phyloP scores from a whole-genome alignment of 2,888 invertebrate species.

The Hipparchia semele region DNA sequence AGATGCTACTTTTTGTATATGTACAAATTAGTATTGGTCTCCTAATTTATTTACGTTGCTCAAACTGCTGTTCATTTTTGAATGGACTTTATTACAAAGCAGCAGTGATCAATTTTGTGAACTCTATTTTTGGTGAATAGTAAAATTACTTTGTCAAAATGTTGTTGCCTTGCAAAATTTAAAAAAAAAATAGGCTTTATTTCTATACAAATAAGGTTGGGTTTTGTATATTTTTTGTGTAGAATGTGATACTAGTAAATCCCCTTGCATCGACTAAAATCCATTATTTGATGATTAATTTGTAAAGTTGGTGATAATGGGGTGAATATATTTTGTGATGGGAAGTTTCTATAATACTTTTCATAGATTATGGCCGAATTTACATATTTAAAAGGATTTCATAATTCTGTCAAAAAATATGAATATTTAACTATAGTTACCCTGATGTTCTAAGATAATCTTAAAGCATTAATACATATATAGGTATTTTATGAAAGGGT shows the following conservation, averaged over 20 bases:
- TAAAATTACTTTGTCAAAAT: background rate
- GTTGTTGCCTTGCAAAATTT: background rate
- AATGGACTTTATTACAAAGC: background rate
- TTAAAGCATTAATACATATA: too few relatives aligned
- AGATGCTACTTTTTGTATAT: slow-evolving; percentile 7
- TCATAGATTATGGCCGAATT: background rate
- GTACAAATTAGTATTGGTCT: slow-evolving; percentile 3
- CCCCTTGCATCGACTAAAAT: slow-evolving; percentile 33
- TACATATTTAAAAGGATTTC: too few relatives aligned
- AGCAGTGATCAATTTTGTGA: slow-evolving; percentile 7
- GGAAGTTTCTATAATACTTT: slow-evolving; percentile 1
- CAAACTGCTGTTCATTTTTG: background rate
- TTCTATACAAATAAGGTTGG: background rate
- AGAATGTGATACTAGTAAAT: slow-evolving; percentile 28
- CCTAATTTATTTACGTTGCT: background rate
- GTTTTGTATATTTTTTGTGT: slow-evolving; percentile 12
- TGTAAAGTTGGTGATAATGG: slow-evolving; percentile 47
- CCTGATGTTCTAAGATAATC: too few relatives aligned
- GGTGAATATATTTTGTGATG: slow-evolving; percentile 27
- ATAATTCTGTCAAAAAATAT: too few relatives aligned
- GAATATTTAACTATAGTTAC: too few relatives aligned
- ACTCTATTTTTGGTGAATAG: background rate
- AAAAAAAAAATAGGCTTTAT: background rate
- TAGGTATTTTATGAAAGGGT: too few relatives aligned
- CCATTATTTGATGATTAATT: slow-evolving; percentile 55